Conservation (phyloP, 37 sponge, comb jelly and placozoan species). For the Agelas oroides region DNA sequence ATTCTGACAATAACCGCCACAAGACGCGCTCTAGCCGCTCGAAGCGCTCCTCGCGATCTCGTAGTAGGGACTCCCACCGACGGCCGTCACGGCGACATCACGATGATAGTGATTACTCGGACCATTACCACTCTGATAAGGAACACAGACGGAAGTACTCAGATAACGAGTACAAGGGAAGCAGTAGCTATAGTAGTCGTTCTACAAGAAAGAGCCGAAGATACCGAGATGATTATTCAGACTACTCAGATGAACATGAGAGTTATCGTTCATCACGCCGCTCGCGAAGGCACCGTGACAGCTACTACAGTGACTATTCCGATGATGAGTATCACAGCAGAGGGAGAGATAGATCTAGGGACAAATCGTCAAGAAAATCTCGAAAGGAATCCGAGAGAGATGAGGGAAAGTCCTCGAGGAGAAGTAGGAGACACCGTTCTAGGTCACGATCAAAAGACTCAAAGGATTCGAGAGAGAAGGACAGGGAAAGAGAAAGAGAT, state of each 20-base stretch:
- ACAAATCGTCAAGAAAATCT: background rate
- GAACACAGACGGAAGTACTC: background rate
- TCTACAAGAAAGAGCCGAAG: no score
- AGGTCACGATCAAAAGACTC: conserved; percentile 6
- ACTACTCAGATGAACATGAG: conserved; percentile 16
- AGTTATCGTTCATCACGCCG: background rate
- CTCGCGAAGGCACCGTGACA: conserved; percentile 11
- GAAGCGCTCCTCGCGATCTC: background rate
- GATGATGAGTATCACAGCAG: conserved; percentile 13
- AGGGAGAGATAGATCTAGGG: background rate
- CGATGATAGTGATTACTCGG: conserved; percentile 23
- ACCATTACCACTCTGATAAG: background rate
- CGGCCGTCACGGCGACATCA: background rate
- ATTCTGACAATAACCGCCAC: background rate
- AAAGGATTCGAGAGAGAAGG: background rate
- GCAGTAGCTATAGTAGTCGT: background rate
- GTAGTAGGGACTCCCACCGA: background rate
- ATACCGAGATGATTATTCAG: background rate
- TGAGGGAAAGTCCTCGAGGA: background rate
- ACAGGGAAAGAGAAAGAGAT: background rate
- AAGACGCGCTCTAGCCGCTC: no score
- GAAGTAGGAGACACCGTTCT: background rate
- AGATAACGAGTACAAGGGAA: conserved; percentile 1
- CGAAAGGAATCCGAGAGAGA: background rate
- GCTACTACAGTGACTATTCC: background rate